phyloP scores from a whole-genome alignment of 92 coral and sea anemone species.

The Bergia puertoricense region DNA sequence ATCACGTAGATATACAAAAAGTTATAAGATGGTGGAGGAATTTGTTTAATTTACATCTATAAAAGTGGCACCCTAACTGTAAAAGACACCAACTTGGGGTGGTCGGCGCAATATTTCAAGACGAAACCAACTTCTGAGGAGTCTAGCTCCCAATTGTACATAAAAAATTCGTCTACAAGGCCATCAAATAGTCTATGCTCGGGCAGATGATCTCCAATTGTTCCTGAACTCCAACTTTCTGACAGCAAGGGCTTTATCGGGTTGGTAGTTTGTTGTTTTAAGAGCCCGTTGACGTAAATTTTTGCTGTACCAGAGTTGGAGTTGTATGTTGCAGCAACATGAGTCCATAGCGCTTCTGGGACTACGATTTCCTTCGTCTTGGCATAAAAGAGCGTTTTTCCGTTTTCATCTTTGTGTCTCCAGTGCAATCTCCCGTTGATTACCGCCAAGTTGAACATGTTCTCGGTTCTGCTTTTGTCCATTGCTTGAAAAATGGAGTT shows the following conservation, averaged over 20 bases:
- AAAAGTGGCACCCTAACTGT: conserved; percentile 93
- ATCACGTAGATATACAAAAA: neutral
- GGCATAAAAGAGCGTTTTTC: conserved; percentile 66
- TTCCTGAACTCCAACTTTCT: conserved; percentile 79
- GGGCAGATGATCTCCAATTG: conserved; percentile 86
- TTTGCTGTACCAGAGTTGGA: conserved; percentile 82
- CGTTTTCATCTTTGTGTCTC: conserved; percentile 74
- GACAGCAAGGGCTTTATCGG: conserved; percentile 68
- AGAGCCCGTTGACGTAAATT: conserved; percentile 85
- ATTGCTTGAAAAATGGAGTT: conserved; percentile 90
- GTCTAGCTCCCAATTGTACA: conserved; percentile 98
- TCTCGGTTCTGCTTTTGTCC: conserved; percentile 58
- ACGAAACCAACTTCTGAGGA: conserved; percentile 90
- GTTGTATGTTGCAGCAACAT: conserved; percentile 89
- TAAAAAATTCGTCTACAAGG: conserved; percentile 88
- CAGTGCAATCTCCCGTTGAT: conserved; percentile 89
- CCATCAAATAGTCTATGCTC: conserved; percentile 77
- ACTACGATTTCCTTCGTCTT: conserved; percentile 83
- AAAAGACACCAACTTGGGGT: conserved; percentile 94
- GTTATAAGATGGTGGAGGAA: neutral
- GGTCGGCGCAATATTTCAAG: conserved; percentile 95
- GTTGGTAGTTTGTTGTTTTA: conserved; percentile 67
- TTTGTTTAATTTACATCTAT: neutral
- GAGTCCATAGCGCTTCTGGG: conserved; percentile 98
- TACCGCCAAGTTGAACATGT: conserved; percentile 79